A percentile compares a stretch with the other conserved stretches of the same genome.
phyloP scores from a whole-genome alignment of 1,140 invertebrate genomes.

The Eueides isabella region DNA sequence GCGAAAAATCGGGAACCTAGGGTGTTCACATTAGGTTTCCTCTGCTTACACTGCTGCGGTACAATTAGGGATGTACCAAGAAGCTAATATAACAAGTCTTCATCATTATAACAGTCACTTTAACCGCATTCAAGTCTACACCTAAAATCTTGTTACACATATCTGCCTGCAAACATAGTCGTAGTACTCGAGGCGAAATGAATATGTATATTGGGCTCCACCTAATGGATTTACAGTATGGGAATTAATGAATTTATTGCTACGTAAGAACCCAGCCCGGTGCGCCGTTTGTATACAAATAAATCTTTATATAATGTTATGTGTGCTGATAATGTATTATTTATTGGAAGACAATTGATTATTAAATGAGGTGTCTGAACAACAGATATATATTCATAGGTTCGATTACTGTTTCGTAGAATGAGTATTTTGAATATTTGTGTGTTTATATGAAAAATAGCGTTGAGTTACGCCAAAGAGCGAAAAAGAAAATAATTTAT shows the following conservation, averaged over 20 bases:
- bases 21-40: neutral
- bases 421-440: too few species aligned
- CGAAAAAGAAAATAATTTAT: too few species aligned
- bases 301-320: neutral
- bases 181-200: constrained; percentile 10
- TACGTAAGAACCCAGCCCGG: too few species aligned
- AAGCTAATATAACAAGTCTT: neutral
- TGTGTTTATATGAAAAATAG: too few species aligned
- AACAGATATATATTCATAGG: too few species aligned
- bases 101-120: neutral
- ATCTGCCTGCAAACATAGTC: neutral
- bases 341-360: neutral
- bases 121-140: neutral
- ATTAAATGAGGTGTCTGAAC: too few species aligned
- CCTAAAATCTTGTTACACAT: neutral
- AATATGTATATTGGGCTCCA: constrained; percentile 28
- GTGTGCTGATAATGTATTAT: neutral
- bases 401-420: too few species aligned
- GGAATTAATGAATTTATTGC: constrained; percentile 30
- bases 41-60: neutral
- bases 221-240: constrained; percentile 29
- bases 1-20: too few species aligned
- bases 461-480: too few species aligned
- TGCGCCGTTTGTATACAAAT: neutral
- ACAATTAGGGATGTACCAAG: neutral